phyloP scores from a whole-genome alignment of 1,140 invertebrate species.

The Panonychus citri region DNA sequence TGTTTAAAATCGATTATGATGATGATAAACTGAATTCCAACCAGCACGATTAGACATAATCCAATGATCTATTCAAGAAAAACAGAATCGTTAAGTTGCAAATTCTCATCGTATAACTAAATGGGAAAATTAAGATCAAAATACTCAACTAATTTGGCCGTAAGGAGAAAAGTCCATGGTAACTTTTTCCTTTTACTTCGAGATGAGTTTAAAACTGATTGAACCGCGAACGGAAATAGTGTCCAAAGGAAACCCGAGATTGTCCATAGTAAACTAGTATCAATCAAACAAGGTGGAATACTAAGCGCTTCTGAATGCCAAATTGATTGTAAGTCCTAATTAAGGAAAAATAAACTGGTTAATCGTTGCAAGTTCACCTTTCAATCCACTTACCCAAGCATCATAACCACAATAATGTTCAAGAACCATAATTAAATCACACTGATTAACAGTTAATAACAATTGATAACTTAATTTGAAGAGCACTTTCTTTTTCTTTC shows the following conservation, averaged over 20 bases:
- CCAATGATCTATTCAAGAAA: too few relatives aligned
- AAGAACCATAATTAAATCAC: too few relatives aligned
- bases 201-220: slow-evolving; percentile 46
- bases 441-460: too few relatives aligned
- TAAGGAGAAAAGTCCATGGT: slow-evolving; percentile 52
- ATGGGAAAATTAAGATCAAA: too few relatives aligned
- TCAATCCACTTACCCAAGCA: background rate
- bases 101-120: too few relatives aligned
- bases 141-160: slow-evolving; percentile 38
- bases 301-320: slow-evolving; percentile 60
- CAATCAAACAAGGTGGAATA: slow-evolving; percentile 62
- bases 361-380: too few relatives aligned
- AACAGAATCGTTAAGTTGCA: too few relatives aligned
- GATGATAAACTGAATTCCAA: too few relatives aligned
- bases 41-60: too few relatives aligned
- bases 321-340: slow-evolving; percentile 40
- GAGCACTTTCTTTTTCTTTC: too few relatives aligned
- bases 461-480: too few relatives aligned
- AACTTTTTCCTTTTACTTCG: slow-evolving; percentile 50
- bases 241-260: slow-evolving; percentile 68
- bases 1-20: too few relatives aligned
- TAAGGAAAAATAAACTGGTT: background rate
- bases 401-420: background rate
- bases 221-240: slow-evolving; percentile 43
- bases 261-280: slow-evolving; percentile 58